Evolutionary conservation across 2,888 invertebrate genomes (phyloP), one percentile per base, ranked within the genome.

Genomic region (Euproctis similis): DNA sequence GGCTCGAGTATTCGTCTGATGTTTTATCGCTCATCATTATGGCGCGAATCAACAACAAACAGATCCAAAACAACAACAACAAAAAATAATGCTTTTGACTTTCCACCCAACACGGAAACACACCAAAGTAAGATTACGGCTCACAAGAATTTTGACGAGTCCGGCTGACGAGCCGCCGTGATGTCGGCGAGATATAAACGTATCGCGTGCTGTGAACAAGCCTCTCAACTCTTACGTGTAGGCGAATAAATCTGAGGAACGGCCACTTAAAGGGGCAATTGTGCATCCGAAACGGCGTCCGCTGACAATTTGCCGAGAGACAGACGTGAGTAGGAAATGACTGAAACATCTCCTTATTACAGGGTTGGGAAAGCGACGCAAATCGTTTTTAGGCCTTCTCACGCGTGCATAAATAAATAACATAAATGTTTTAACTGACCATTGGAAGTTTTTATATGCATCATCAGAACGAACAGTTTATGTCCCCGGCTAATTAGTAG

Each of bases 181-280:
- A n/a, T 50, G 50, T 42, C 39, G 38, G 28, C 12, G 36, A 39
- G 42, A 46, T 56, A 50, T 48, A 49, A 48, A 37, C 36, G 51
- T 46, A 39, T 42, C 34, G 49, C 31, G 38, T 42, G 34, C 42
- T 33, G 42, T 46, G 48, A 47, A 53, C 45, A 44, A 39, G 28
- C 24, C 40, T 44, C 23, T 48, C 51, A 46, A 47, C 32, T 45
- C 35, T 12, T 13, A 42, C 39, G 48, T 42, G 49, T 53, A 50
- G 47, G 53, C 53, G 53, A 56, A 59, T 64, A 60, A 64, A 63
- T 64, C 56, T 48, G 51, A 21, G 28, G 44, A 53, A 58, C 42
- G 38, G 32, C 42, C 47, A 41, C 56, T 59, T n/a, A 59, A 58
- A 51, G 38, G 40, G 38, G 55, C 58, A 55, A 63, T 63, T 57